phyloP scores from a whole-genome alignment of 2,888 invertebrate genomes.

The Odontocolon sp. region DNA sequence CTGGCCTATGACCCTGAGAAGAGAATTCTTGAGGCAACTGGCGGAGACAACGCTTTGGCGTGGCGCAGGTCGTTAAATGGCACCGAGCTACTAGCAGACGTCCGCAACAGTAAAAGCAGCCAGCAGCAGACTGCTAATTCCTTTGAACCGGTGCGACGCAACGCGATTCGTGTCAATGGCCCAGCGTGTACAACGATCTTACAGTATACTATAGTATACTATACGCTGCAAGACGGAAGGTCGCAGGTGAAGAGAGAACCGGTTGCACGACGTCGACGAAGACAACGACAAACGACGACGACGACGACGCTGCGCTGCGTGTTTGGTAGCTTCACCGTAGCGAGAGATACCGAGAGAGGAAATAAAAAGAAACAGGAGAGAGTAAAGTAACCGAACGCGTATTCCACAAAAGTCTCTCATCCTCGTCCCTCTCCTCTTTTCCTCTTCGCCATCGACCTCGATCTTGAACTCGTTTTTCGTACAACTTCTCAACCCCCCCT shows the following conservation, averaged over 20 bases:
- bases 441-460: constrained; percentile 47
- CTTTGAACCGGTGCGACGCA: constrained; percentile 70
- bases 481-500: not conserved
- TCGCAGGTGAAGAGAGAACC: constrained; percentile 75
- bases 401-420: constrained; percentile 39
- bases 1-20: constrained; percentile 76
- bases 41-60: constrained; percentile 48
- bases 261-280: constrained; percentile 60
- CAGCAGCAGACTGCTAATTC: constrained; percentile 68
- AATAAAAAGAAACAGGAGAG: constrained; percentile 28
- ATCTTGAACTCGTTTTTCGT: constrained; percentile 52
- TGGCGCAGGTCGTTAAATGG: constrained; percentile 75
- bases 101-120: constrained; percentile 26
- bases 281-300: constrained; percentile 44
- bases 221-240: constrained; percentile 69
- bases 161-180: constrained; percentile 71
- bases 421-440: constrained; percentile 4
- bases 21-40: constrained; percentile 65
- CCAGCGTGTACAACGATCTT: constrained; percentile 53
- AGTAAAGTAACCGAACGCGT: constrained; percentile 47
- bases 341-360: constrained; percentile 31
- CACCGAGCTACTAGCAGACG: constrained; percentile 58
- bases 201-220: constrained; percentile 1
- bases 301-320: constrained; percentile 31
- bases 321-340: constrained; percentile 56